Evolutionary conservation across 2,113 vertebrate species (phyloP).

Genomic region (Aphyosemion australe): DNA sequence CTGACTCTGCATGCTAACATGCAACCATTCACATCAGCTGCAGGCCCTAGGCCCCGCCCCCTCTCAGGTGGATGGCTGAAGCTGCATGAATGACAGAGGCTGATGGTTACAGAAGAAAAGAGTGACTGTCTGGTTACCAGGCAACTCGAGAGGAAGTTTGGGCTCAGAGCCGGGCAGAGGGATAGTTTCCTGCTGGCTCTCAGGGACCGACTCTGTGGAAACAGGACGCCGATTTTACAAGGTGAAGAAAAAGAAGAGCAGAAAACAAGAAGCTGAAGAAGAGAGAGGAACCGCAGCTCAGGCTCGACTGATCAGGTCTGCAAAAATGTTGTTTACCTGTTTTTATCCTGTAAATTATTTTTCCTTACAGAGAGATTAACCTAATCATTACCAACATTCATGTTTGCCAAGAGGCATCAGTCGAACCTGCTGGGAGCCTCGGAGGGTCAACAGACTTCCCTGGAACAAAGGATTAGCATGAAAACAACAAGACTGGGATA

Average conservation of each 20-base stretch:
- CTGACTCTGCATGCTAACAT: conserved; percentile 71
- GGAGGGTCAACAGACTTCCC: no score
- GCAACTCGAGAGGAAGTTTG: conserved; percentile 45
- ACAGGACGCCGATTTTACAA: background rate
- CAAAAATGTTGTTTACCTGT: no score
- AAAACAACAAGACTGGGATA: background rate
- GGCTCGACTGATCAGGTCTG: conserved; percentile 7
- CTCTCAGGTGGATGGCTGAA: conserved; percentile 13
- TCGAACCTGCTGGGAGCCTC: background rate
- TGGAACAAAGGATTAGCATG: background rate
- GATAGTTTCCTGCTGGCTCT: conserved; percentile 59
- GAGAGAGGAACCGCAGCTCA: background rate
- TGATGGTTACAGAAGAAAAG: conserved; percentile 29
- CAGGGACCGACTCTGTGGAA: conserved; percentile 67
- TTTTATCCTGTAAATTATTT: background rate
- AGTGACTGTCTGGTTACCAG: conserved; percentile 62
- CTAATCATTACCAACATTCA: no score
- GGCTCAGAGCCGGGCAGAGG: conserved; percentile 57
- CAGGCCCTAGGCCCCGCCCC: conserved; percentile 31
- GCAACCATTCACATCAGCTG: conserved; percentile 65
- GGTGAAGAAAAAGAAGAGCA: background rate
- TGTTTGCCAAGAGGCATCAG: background rate
- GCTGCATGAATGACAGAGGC: conserved; percentile 52
- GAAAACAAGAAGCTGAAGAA: conserved; percentile 1
- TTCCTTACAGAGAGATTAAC: background rate